Evolutionary conservation across 2,888 invertebrate species (phyloP).

Genomic region (Tipula helvola): DNA sequence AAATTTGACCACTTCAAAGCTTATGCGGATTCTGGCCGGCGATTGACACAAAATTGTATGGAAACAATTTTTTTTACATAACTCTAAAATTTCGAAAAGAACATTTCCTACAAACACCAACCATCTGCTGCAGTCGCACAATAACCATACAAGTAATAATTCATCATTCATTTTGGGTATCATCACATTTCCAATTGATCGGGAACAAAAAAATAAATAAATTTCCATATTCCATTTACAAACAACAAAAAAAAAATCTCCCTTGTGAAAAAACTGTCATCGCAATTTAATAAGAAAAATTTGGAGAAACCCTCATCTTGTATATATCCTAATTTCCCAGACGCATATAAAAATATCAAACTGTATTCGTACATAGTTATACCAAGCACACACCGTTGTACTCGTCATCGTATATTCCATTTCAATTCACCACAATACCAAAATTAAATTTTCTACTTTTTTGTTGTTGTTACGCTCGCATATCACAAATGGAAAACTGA

Average conservation of each 20-base stretch:
- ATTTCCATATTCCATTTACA: neutral
- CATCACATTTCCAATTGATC: neutral
- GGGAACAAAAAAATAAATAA: neutral
- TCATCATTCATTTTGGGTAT: neutral
- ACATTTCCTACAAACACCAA: neutral
- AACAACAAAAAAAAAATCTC: neutral
- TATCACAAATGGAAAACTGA: neutral
- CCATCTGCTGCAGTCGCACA: neutral
- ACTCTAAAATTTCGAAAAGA: too few relatives aligned
- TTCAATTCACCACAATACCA: neutral
- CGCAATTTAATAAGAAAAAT: neutral
- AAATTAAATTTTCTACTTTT: neutral
- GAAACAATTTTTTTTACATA: too few relatives aligned
- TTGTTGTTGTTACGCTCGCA: neutral
- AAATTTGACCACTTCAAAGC: too few relatives aligned
- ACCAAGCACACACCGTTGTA: neutral
- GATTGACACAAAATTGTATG: too few relatives aligned
- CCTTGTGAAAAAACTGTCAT: neutral
- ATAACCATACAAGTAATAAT: neutral
- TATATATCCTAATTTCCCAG: neutral
- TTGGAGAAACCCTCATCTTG: neutral
- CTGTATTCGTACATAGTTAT: neutral
- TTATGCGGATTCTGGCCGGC: too few relatives aligned
- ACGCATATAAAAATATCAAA: neutral
- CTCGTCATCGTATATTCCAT: neutral